A percentile compares a stretch with the other conserved stretches of the same genome.
Conservation (phyloP, 2,888 invertebrate genomes). For the Imbricaverruca yamaguchii region DNA sequence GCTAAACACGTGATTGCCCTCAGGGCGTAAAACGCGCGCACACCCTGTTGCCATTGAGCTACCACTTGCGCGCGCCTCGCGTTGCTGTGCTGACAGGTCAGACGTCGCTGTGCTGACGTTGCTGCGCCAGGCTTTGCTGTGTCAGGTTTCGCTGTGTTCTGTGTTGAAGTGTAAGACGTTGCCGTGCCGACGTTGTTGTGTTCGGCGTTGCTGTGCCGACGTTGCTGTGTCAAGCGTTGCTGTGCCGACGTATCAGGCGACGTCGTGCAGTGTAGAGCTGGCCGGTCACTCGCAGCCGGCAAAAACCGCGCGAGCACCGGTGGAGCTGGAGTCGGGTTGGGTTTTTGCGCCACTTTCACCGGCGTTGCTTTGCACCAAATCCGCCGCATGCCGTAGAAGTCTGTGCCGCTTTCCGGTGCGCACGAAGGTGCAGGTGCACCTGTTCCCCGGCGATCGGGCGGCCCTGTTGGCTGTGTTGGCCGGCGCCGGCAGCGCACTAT, state of each 20-base stretch:
- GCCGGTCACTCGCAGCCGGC: no score
- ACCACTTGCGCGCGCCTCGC: no score
- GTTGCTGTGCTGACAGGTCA: no score
- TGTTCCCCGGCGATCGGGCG: not conserved
- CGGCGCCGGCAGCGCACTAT: not conserved
- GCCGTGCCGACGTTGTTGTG: not conserved
- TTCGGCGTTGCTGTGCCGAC: no score
- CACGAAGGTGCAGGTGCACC: not conserved
- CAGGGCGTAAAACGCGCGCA: no score
- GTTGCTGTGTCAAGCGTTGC: not conserved
- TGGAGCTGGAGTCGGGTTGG: not conserved
- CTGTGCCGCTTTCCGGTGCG: not conserved
- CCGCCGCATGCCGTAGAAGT: no score
- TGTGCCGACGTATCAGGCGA: not conserved
- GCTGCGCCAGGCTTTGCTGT: no score
- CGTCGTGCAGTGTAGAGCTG: not conserved
- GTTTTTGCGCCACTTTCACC: slow-evolving; percentile 12
- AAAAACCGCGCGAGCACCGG: not conserved
- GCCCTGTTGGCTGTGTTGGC: not conserved
- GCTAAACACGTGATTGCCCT: no score
- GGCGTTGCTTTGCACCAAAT: not conserved
- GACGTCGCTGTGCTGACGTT: no score
- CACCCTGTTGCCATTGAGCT: no score
- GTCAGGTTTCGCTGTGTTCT: no score
- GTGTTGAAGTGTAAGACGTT: no score